A percentile compares a stretch with the other conserved stretches of the same genome.
Conservation (phyloP, 1,140 invertebrate species). For the Procambarus virginalis region DNA sequence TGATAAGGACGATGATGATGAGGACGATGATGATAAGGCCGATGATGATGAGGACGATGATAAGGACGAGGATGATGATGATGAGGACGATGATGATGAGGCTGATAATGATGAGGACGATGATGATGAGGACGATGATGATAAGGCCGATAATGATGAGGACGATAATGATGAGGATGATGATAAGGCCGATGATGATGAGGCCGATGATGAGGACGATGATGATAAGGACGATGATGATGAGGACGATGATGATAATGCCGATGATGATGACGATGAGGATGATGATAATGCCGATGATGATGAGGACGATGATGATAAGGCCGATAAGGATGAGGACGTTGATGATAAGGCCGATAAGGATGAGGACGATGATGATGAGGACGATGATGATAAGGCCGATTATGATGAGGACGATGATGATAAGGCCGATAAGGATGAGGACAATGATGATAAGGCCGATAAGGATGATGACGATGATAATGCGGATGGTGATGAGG, state of each 20-base stretch:
- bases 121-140: neutral
- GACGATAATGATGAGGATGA: neutral
- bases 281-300: conserved; percentile 7
- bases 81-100: neutral
- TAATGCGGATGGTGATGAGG: neutral
- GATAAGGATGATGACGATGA: conserved; percentile 4
- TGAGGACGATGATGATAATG: conserved; percentile 18
- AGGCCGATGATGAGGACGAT: neutral
- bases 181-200: neutral
- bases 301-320: neutral
- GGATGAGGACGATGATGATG: conserved; percentile 7
- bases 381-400: neutral
- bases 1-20: neutral
- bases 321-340: neutral
- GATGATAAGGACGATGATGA: neutral
- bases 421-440: neutral
- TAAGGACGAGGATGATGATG: neutral
- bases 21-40: neutral
- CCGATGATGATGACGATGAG: conserved; percentile 8
- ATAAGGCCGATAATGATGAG: neutral
- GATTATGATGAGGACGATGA: neutral
- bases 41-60: neutral
- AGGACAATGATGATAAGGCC: conserved; percentile 2
- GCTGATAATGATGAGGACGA: neutral
- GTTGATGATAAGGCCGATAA: conserved; percentile 19